These are phyloP conservation scores for Digitonthophagus gazella DNA, from an alignment of 2,888 invertebrate species.

Conservation along the genomic window DNA sequence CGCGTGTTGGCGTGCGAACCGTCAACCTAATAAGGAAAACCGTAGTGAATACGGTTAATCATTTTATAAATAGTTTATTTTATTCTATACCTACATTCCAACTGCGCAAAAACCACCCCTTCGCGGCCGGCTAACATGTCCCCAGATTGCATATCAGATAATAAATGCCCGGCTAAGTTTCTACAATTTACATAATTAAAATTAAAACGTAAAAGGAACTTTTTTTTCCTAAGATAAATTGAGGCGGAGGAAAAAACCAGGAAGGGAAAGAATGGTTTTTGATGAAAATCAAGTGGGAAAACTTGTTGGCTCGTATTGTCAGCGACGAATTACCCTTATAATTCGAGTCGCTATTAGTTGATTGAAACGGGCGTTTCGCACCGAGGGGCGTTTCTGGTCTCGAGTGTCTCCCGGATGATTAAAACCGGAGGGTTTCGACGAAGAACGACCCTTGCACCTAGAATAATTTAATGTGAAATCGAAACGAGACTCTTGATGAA, in stretches of 20 bases:
- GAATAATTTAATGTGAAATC: conserved; percentile 13
- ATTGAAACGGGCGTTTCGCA: neutral
- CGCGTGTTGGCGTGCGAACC: conserved; percentile 13
- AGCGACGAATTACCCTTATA: conserved; percentile 13
- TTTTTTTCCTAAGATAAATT: neutral
- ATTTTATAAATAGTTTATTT: conserved; percentile 17
- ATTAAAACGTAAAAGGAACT: no score
- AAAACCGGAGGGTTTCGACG: conserved; percentile 10
- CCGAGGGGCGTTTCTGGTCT: neutral
- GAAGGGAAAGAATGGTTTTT: neutral
- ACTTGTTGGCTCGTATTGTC: neutral
- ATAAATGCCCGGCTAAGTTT: neutral
- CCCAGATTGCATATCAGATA: no score
- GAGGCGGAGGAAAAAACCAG: neutral
- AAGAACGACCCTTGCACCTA: neutral
- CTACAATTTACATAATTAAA: neutral
- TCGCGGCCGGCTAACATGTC: no score
- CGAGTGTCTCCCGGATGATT: neutral
- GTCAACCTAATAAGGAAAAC: conserved; percentile 16
- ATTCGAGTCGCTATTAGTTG: conserved; percentile 14
- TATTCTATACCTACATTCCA: neutral
- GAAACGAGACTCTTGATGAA: conserved; percentile 1
- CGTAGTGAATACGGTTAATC: conserved; percentile 17
- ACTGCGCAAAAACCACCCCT: neutral
- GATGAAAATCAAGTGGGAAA: neutral